Evolutionary conservation across 2,113 vertebrate genomes (phyloP).

Genomic region (Microcebus griseorufus): DNA sequence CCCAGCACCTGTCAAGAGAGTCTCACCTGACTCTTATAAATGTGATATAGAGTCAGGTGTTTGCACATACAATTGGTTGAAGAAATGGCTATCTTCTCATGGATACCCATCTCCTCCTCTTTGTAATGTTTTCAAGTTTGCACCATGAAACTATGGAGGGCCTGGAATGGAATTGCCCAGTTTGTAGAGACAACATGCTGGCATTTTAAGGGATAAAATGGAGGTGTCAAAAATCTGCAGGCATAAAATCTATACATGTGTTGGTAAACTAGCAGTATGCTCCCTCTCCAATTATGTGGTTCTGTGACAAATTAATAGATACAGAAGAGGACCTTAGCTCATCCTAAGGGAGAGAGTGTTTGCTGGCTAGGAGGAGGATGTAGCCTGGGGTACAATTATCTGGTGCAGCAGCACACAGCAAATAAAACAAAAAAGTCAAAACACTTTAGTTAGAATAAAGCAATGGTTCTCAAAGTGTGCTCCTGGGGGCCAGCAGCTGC

Average conservation of each 20-base stretch:
- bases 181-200: constrained; percentile 46
- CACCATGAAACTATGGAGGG: neutral
- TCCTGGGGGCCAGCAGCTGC: neutral
- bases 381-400: neutral
- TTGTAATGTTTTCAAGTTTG: constrained; percentile 56
- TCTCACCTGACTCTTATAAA: constrained; percentile 51
- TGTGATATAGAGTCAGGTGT: constrained; percentile 20
- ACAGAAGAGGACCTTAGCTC: neutral
- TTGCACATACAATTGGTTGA: constrained; percentile 43
- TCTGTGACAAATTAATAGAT: neutral
- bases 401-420: neutral
- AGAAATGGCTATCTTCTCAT: neutral
- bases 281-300: neutral
- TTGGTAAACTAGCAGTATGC: constrained; percentile 50
- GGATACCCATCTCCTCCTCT: neutral
- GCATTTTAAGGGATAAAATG: constrained; percentile 51
- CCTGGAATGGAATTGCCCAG: constrained; percentile 13
- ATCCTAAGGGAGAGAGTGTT: neutral
- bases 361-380: neutral
- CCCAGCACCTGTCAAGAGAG: neutral
- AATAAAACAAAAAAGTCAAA: neutral
- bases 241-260: constrained; percentile 20
- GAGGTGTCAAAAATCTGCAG: constrained; percentile 42
- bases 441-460: neutral
- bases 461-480: neutral